phyloP scores from a whole-genome alignment of 2,888 invertebrate genomes.

The Miltochrista miniata region DNA sequence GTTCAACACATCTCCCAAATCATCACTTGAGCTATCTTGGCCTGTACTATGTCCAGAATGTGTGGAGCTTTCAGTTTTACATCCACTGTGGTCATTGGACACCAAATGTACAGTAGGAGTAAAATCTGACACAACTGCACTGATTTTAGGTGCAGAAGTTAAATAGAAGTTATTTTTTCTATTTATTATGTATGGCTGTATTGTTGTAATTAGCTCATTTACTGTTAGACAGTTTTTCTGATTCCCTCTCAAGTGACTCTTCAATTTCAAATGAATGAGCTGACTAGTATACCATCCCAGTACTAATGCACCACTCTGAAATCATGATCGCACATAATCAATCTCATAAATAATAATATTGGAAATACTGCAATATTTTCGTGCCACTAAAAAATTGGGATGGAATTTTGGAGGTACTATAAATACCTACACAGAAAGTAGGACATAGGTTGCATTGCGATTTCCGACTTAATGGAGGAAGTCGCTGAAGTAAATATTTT shows the following conservation, averaged over 20 bases:
- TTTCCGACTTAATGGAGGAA: too few species aligned
- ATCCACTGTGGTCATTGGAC: conserved; percentile 62
- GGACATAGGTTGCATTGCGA: too few species aligned
- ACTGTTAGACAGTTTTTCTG: conserved; percentile 40
- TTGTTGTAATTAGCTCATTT: conserved; percentile 46
- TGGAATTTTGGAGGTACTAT: too few species aligned
- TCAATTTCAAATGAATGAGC: conserved; percentile 70
- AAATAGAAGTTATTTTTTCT: conserved; percentile 46
- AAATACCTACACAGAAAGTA: too few species aligned
- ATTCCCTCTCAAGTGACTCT: conserved; percentile 44
- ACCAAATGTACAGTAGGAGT: conserved; percentile 66
- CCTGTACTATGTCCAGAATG: conserved; percentile 31
- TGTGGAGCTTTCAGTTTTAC: conserved; percentile 19
- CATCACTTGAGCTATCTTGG: conserved; percentile 57
- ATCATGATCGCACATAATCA: too few species aligned
- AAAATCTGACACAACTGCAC: conserved; percentile 49
- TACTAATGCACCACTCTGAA: conserved; percentile 85
- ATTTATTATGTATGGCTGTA: conserved; percentile 53
- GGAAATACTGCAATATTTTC: too few species aligned
- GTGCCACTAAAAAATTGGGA: too few species aligned
- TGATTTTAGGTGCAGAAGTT: conserved; percentile 49
- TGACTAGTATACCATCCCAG: conserved; percentile 86
- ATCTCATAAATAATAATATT: too few species aligned
- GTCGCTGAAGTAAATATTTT: too few species aligned
- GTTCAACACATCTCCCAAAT: conserved; percentile 81